Evolutionary conservation across 2,113 vertebrate genomes (phyloP), one percentile per base, ranked within the genome.

Genomic region (Hippocampus comes): DNA sequence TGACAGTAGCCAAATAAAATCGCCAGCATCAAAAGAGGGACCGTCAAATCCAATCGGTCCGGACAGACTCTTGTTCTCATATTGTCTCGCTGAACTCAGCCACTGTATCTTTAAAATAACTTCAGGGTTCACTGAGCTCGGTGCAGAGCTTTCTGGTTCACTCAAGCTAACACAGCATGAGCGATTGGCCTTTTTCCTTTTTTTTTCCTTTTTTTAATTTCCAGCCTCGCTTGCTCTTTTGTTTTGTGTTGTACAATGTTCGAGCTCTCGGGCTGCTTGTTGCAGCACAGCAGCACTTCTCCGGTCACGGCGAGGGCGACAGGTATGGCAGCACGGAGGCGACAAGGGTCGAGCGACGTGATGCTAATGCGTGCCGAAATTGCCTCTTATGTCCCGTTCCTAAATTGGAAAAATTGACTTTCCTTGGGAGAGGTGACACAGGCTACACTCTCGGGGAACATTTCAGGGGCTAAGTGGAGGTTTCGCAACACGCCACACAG

Each of bases 331-430:
- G 69, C 46, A 43, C 61, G 80, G 81, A 89, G 89, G 89, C 87
- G 88, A 83, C 82, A 87, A 84, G 78, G 72, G 79, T 71, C 70
- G 67, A 65, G 75, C 74, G 73, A 6, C 15, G 78, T 91, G 87
- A 92, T 75, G 48, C 71, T 92, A 88, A 92, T 86, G 70, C 55
- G 72, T 84, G 76, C 60, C 82, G 91, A 93, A 91, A 76, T 65
- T 64, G 51, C 81, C 70, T 88, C 78, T 89, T 91, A 92, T 86
- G 88, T 67, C 71, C 70, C 63, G 64, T 71, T 86, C 86, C 82
- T 78, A 92, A 92, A 92, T 91, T 88, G 88, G 86, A 92, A 90
- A 90, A 91, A 92, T 90, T 91, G 87, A 93, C 92, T 90, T 87
- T 92, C 77, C 68, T 68, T 27, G 63, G 0, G 64, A 79, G 87